Evolutionary conservation across 2,113 vertebrate species (phyloP), one percentile per base, ranked within the genome.

Genomic region (Mystacornis crossleyi): DNA sequence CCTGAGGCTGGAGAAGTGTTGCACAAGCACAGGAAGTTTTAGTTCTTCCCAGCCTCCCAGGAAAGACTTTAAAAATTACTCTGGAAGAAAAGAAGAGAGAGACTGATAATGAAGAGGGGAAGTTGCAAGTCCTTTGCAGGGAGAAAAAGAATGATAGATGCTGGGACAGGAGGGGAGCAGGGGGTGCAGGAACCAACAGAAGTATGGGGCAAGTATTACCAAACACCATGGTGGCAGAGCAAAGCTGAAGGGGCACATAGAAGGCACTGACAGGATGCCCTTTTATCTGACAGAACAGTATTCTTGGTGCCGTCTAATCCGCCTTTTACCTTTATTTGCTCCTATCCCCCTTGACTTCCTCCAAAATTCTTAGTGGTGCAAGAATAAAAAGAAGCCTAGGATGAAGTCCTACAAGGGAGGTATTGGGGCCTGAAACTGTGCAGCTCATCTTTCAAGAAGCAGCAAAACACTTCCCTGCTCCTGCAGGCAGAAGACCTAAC

Each of bases 21-120:
- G 12, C 25, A 18, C 12, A 9, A 29, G 7, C 0, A 0, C 4
- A 36, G 6, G 6, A 12, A 36, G 7, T 18, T 42, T 65, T 34
- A 10, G 36, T 28, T 73, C 69, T 73, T 88, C n/a, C 50, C 14
- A n/a, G 42, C 12, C 14, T 77, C 24, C 26, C 16, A 77, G 33
- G 9, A 51, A 24, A 82, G 20, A 26, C 21, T 69, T 77, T 40
- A 38, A 93, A 81, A 84, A 47, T n/a, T 7, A 7, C 23, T 62
- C 7, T 70, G 38, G 38, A 89, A 79, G 26, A 45, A 61, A 66
- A 92, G 25, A 64, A 82, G 61, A 66, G 42, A 84, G 29, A 71
- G 34, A 67, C 47, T 72, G 17, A 58, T 72, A 75, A 74, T 4
- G 12, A 84, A 81, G 23, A 31, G 6, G 7, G 3, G 13, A 23